These are phyloP conservation scores for Pelochelys cantorii DNA, from an alignment of 2,797 vertebrate species.

Conservation along the genomic window DNA sequence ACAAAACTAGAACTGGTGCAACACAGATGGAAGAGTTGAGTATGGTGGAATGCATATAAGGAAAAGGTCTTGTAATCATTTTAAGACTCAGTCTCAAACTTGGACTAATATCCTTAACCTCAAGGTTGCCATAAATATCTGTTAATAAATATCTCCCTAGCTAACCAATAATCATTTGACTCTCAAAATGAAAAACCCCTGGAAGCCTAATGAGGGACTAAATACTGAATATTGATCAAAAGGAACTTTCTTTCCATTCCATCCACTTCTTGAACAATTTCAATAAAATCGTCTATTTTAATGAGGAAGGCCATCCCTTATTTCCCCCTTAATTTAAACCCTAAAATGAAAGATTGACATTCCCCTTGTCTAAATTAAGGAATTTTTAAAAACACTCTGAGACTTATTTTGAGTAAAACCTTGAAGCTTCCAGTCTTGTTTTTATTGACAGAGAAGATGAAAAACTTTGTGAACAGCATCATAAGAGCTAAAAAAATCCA, in stretches of 20 bases:
- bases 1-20: background rate
- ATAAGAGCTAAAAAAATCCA: slow-evolving; percentile 24
- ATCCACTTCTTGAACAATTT: slow-evolving; percentile 68
- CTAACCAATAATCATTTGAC: slow-evolving; percentile 55
- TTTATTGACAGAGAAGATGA: slow-evolving; percentile 15
- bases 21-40: background rate
- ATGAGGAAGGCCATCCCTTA: slow-evolving; percentile 68
- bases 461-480: slow-evolving; percentile 49
- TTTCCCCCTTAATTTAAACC: slow-evolving; percentile 65
- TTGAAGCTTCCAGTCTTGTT: slow-evolving; percentile 57
- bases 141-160: slow-evolving; percentile 54
- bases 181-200: slow-evolving; percentile 54
- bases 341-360: slow-evolving; percentile 69
- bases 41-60: background rate
- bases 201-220: slow-evolving; percentile 66
- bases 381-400: slow-evolving; percentile 57
- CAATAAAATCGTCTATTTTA: slow-evolving; percentile 73
- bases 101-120: slow-evolving; percentile 9
- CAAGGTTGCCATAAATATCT: slow-evolving; percentile 17
- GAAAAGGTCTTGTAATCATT: slow-evolving; percentile 32
- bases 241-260: slow-evolving; percentile 63
- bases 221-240: slow-evolving; percentile 69
- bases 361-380: slow-evolving; percentile 65
- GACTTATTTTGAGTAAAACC: slow-evolving; percentile 70
- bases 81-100: slow-evolving; percentile 17